Evolutionary conservation across 53 echinoderm and acorn worm genomes (phyloP), one percentile per base, ranked within the genome.

Genomic region (Antedon mediterranea): DNA sequence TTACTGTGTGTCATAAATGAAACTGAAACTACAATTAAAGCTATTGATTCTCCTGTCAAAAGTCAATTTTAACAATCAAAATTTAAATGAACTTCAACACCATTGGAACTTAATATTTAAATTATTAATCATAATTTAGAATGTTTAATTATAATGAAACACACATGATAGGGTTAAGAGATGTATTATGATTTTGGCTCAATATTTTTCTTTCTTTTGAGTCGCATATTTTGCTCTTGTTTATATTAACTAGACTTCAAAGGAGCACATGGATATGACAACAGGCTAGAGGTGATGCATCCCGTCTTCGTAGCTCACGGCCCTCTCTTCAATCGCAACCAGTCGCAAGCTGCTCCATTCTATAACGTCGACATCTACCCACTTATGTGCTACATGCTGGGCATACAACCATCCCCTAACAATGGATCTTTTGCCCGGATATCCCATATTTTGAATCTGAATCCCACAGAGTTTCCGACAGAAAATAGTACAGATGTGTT

Each of bases 181-280:
- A n/a, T n/a, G n/a, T n/a, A n/a, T n/a, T n/a, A n/a, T n/a, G n/a
- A n/a, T n/a, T n/a, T n/a, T n/a, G n/a, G n/a, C n/a, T n/a, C n/a
- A n/a, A n/a, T n/a, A n/a, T n/a, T n/a, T n/a, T n/a, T n/a, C n/a
- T n/a, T n/a, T n/a, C n/a, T n/a, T n/a, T n/a, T n/a, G n/a, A n/a
- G n/a, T n/a, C n/a, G n/a, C n/a, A 37, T 37, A 37, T 37, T 57
- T 57, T 23, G 2, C 23, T n/a, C n/a, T n/a, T n/a, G n/a, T 57
- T 11, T 76, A 33, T 33, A 33, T 76, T 6, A 33, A 33, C 28
- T 27, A 78, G 74, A 27, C 0, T 81, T 85, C 34, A 71, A 32
- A 29, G 94, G 94, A 3, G 82, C 82, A 20, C 94, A 94, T 77
- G 94, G 94, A 0, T 94, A 89, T 84, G 89, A 94, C 86, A 94